phyloP scores from a whole-genome alignment of 2,888 invertebrate species.

The Falcaria lacertinaria region DNA sequence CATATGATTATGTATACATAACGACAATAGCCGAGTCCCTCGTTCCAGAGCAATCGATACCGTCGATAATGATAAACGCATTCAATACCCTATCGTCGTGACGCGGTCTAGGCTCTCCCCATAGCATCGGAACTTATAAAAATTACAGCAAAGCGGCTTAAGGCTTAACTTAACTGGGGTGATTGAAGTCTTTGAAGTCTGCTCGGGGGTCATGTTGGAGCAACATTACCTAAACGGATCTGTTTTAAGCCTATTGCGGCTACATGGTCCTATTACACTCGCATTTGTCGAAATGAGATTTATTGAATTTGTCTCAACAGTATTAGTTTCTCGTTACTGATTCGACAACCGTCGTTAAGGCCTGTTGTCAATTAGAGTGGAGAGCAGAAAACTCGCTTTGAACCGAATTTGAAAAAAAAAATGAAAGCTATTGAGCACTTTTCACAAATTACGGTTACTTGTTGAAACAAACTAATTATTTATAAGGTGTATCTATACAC shows the following conservation, averaged over 20 bases:
- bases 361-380: background rate
- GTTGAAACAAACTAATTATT: too few species aligned
- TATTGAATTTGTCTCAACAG: conserved; percentile 13
- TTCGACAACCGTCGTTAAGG: background rate
- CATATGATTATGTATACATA: too few species aligned
- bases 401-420: too few species aligned
- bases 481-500: too few species aligned
- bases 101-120: conserved; percentile 1
- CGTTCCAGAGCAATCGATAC: conserved; percentile 10
- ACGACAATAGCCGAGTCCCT: background rate
- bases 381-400: background rate
- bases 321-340: conserved; percentile 2
- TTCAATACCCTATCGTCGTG: conserved; percentile 16
- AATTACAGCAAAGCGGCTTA: conserved; percentile 30
- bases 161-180: conserved; percentile 14
- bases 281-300: conserved; percentile 52
- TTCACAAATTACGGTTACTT: too few species aligned
- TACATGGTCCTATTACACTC: conserved; percentile 38
- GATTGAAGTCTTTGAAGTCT: conserved; percentile 15
- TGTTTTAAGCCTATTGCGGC: conserved; percentile 25
- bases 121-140: conserved; percentile 24
- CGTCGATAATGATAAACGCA: conserved; percentile 12
- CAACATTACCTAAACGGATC: conserved; percentile 37
- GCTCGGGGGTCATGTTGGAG: conserved; percentile 15
- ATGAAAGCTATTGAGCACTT: too few species aligned